Percentiles rank a stretch among this genome's conserved stretches.
These are phyloP conservation scores for Propithecus coquereli DNA, from an alignment of 2,113 vertebrate species.

Conservation along the genomic window DNA sequence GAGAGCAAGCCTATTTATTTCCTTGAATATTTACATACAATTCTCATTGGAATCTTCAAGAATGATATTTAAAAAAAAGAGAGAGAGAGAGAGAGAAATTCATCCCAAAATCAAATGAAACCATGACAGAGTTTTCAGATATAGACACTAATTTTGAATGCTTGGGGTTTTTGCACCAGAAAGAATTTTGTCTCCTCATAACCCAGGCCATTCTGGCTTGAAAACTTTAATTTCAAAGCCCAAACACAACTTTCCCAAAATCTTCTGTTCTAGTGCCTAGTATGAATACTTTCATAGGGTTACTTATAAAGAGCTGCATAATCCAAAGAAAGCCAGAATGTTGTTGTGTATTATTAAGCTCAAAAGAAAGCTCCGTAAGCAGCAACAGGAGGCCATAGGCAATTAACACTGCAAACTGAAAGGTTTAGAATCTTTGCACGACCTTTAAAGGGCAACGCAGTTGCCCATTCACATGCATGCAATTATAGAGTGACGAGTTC, in stretches of 20 bases:
- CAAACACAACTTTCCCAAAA: constrained; percentile 30
- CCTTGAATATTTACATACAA: background rate
- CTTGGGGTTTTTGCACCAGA: background rate
- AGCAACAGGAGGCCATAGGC: constrained; percentile 49
- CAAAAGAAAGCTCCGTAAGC: constrained; percentile 63
- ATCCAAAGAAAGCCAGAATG: constrained; percentile 32
- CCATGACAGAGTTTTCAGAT: background rate
- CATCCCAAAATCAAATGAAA: background rate
- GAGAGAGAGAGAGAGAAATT: background rate
- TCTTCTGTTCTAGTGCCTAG: background rate
- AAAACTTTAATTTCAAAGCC: constrained; percentile 30
- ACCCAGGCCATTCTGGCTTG: background rate
- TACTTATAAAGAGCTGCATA: constrained; percentile 13
- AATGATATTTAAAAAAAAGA: background rate
- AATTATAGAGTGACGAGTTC: constrained; percentile 47
- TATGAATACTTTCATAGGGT: background rate
- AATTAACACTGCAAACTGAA: constrained; percentile 65
- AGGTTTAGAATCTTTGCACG: constrained; percentile 47
- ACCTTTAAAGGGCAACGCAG: constrained; percentile 55
- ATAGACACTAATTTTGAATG: constrained; percentile 14
- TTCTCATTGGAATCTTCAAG: background rate
- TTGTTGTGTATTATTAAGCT: constrained; percentile 68
- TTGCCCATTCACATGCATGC: constrained; percentile 48
- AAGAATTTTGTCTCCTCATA: background rate
- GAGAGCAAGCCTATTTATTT: background rate